A percentile compares a stretch with the other conserved stretches of the same genome.
These are phyloP conservation scores for Drosophila virilis DNA, from an alignment of 1,140 invertebrate species.

Conservation along the genomic window DNA sequence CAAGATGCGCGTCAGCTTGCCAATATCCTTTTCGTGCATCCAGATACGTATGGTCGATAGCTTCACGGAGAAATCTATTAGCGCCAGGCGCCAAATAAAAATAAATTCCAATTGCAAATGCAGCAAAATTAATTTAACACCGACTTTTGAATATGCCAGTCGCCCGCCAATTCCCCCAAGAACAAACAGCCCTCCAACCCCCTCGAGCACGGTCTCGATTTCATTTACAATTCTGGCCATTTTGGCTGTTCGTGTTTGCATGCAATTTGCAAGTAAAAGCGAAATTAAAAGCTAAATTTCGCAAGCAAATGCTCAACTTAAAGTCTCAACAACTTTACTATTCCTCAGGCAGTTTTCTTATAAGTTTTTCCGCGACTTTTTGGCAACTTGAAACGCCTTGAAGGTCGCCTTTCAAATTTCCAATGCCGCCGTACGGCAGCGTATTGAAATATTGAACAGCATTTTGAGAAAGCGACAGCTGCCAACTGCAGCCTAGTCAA, in stretches of 20 bases:
- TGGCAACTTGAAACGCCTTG: conserved; percentile 22
- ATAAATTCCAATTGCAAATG: conserved; percentile 37
- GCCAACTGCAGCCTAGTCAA: conserved; percentile 3
- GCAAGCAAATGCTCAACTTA: conserved; percentile 57
- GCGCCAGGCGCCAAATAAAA: conserved; percentile 39
- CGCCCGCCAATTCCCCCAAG: not conserved
- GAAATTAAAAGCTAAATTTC: conserved; percentile 52
- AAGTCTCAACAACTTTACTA: conserved; percentile 60
- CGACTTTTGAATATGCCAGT: not conserved
- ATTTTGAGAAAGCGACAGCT: conserved; percentile 28
- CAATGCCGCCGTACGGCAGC: conserved; percentile 14
- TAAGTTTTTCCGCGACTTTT: conserved; percentile 17
- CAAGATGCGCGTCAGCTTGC: conserved; percentile 92
- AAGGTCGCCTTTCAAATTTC: conserved; percentile 26
- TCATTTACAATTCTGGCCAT: conserved; percentile 41
- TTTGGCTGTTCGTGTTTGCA: conserved; percentile 63
- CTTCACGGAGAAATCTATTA: conserved; percentile 89
- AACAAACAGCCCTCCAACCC: not conserved
- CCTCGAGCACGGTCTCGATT: conserved; percentile 43
- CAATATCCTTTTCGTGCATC: conserved; percentile 95
- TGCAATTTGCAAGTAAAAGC: conserved; percentile 71
- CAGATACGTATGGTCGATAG: conserved; percentile 95
- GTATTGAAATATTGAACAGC: conserved; percentile 35
- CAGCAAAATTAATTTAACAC: conserved; percentile 58
- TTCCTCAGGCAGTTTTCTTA: conserved; percentile 5